Conservation (phyloP, 2,797 vertebrate genomes). For the Aeoliscus strigatus region DNA sequence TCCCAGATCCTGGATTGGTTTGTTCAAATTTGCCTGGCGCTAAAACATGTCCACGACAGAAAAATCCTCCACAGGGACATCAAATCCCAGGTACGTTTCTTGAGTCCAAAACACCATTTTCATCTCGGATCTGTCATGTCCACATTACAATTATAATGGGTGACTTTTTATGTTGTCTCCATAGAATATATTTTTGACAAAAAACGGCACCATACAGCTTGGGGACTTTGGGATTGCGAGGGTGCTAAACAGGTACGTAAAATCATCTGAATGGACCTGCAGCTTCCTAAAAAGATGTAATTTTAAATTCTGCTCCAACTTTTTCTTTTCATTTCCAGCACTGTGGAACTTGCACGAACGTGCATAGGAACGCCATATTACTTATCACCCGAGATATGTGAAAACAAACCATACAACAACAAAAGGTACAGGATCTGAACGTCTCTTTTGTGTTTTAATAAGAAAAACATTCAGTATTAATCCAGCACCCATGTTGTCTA, state of each 20-base stretch:
- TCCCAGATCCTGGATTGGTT: constrained; percentile 96
- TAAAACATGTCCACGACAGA: constrained; percentile 94
- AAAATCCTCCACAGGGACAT: constrained; percentile 99
- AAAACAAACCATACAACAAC: constrained; percentile 98
- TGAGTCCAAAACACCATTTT: too few relatives aligned
- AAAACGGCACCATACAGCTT: constrained; percentile 91
- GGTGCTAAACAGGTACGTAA: constrained; percentile 89
- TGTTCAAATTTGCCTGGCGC: constrained; percentile 95
- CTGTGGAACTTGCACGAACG: constrained; percentile 91
- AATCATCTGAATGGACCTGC: background rate
- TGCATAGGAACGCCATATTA: constrained; percentile 98
- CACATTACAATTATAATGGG: too few relatives aligned
- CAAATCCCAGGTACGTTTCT: constrained; percentile 89
- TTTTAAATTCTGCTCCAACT: too few relatives aligned
- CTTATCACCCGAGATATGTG: constrained; percentile 96
- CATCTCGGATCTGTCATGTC: too few relatives aligned
- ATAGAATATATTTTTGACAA: constrained; percentile 98
- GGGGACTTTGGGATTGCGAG: constrained; percentile 97
- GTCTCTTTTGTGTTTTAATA: too few relatives aligned
- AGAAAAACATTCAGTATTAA: too few relatives aligned
- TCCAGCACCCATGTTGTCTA: too few relatives aligned
- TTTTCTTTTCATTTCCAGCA: constrained; percentile 71
- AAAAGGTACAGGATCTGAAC: constrained; percentile 90
- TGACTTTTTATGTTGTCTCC: constrained; percentile 13
- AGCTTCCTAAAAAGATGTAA: too few relatives aligned